Evolutionary conservation across 2,113 vertebrate species (phyloP).

Genomic region (Poeciliopsis turrubarensis): DNA sequence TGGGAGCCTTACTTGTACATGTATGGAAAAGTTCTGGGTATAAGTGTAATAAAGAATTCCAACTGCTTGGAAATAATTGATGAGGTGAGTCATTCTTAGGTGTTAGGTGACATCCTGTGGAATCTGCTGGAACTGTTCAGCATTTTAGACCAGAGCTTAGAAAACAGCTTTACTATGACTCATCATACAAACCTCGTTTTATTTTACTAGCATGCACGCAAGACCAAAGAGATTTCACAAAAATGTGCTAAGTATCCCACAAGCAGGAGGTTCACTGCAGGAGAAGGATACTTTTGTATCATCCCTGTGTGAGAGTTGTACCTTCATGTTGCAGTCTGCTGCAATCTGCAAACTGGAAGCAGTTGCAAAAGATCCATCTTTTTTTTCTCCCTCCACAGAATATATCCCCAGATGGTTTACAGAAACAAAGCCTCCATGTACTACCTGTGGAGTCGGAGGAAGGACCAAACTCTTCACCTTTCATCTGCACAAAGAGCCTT

Average conservation of each 20-base stretch:
- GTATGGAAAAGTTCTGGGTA: neutral
- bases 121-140: constrained; percentile 18
- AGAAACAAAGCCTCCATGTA: constrained; percentile 47
- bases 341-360: neutral
- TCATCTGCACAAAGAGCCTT: constrained; percentile 14
- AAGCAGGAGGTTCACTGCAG: constrained; percentile 15
- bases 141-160: constrained; percentile 8
- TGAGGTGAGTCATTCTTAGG: constrained; percentile 52
- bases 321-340: neutral
- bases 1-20: neutral
- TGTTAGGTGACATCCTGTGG: constrained; percentile 56
- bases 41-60: constrained; percentile 18
- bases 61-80: constrained; percentile 70
- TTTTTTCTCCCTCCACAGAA: no score
- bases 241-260: constrained; percentile 4
- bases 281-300: constrained; percentile 1
- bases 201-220: neutral
- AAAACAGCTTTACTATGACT: neutral
- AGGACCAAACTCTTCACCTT: constrained; percentile 32
- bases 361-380: no score
- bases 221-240: no score
- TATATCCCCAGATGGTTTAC: constrained; percentile 20
- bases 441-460: constrained; percentile 36
- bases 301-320: constrained; percentile 8
- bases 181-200: neutral